Conservation (phyloP, 2,113 vertebrate genomes). For the Perca flavescens region DNA sequence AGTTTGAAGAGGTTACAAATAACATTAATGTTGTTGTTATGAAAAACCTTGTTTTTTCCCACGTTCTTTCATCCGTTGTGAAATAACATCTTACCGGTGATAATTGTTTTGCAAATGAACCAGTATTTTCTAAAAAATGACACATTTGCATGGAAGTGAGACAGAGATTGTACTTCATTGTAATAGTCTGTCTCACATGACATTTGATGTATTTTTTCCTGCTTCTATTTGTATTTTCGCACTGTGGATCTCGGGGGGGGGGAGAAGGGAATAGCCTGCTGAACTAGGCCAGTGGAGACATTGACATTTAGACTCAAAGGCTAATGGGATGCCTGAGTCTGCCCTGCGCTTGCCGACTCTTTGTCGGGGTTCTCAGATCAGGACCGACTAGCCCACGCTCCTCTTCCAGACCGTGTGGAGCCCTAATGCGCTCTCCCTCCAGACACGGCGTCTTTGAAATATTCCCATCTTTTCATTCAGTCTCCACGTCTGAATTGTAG, state of each 20-base stretch:
- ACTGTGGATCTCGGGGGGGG: constrained; percentile 41
- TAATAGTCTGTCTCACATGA: constrained; percentile 60
- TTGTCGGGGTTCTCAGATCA: constrained; percentile 70
- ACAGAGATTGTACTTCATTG: constrained; percentile 32
- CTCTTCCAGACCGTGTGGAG: constrained; percentile 55
- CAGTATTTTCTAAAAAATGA: constrained; percentile 1
- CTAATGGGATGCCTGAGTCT: constrained; percentile 83
- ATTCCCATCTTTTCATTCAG: constrained; percentile 48
- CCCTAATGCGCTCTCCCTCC: constrained; percentile 45
- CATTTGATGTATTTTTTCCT: constrained; percentile 71
- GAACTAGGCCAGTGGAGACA: constrained; percentile 77
- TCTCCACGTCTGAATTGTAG: constrained; percentile 43
- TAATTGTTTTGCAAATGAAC: not conserved
- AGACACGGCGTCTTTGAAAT: constrained; percentile 44
- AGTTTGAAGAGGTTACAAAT: not conserved
- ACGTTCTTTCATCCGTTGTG: not conserved
- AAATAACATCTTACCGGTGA: not conserved
- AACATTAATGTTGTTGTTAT: not conserved
- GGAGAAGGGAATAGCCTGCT: constrained; percentile 61
- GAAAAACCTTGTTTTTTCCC: not conserved
- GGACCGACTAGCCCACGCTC: constrained; percentile 42
- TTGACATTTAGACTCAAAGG: constrained; percentile 87
- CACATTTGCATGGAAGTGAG: constrained; percentile 34
- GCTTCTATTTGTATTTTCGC: constrained; percentile 64
- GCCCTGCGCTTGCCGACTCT: constrained; percentile 60